phyloP scores from a whole-genome alignment of 1,140 invertebrate genomes.

The Spodoptera frugiperda region DNA sequence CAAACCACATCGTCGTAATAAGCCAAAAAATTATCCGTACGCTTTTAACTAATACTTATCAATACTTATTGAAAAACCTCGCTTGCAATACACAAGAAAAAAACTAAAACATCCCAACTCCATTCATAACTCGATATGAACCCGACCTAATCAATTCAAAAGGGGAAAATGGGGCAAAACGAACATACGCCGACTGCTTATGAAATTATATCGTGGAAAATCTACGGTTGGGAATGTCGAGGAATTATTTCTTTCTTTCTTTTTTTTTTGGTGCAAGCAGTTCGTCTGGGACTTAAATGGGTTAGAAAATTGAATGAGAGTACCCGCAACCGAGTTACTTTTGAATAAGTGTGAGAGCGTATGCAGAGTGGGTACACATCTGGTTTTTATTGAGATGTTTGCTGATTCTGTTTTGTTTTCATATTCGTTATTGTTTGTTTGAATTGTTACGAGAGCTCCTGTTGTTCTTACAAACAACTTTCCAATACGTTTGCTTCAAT shows the following conservation, averaged over 20 bases:
- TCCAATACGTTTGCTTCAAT: background rate
- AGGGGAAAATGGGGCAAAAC: constrained; percentile 77
- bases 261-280: constrained; percentile 68
- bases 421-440: constrained; percentile 44
- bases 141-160: constrained; percentile 83
- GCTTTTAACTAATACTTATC: constrained; percentile 56
- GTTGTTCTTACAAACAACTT: too few relatives aligned
- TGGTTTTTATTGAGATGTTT: constrained; percentile 57
- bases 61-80: constrained; percentile 66
- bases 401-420: constrained; percentile 53
- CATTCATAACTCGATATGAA: constrained; percentile 81
- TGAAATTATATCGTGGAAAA: constrained; percentile 83
- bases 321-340: constrained; percentile 68
- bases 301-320: constrained; percentile 84
- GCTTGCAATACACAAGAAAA: constrained; percentile 60
- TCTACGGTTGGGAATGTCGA: constrained; percentile 71
- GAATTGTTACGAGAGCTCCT: background rate
- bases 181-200: constrained; percentile 79
- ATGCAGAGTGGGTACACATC: constrained; percentile 56
- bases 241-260: constrained; percentile 68
- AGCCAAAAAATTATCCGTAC: background rate
- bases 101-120: constrained; percentile 68
- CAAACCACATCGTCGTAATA: background rate
- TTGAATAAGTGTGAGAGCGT: constrained; percentile 76
- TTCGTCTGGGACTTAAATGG: constrained; percentile 83